Base-by-base conservation (phyloP, 2,113 vertebrate species). In the Dipodomys spectabilis region DNA sequence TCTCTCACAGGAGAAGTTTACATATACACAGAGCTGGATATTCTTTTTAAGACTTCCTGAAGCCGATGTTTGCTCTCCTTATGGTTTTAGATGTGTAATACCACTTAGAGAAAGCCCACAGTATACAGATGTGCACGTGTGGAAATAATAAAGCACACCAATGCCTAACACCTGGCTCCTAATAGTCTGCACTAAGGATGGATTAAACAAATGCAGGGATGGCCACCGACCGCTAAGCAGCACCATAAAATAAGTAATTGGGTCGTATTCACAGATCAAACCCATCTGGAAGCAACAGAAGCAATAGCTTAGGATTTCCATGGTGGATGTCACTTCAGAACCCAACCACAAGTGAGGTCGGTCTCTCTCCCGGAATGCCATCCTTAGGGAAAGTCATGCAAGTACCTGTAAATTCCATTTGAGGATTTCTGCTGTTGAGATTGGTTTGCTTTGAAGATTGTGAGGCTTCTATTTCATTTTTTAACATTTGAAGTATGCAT, bases 51-150 rank as follows among this genome's bases (percentile, higher is more conserved):
- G 88, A 93, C 82, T 92, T 96, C 88, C 85, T 82, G 85, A 94
- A 82, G 90, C 85, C 92, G 93, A 85, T 75, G 49, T 94, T 93
- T 92, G 65, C 92, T 82, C 90, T 95, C 88, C 95, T 96, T 92
- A 79, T 32, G 80, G 44, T 91, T 96, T 94, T 95, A 88, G 90
- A 77, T 88, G 82, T 75, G 82, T 67, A 60, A n/a, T 72, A 60
- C 91, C 86, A 90, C 68, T 79, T 90, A 65, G 81, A 90, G 91
- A 91, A 96, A 87, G 80, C 79, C 79, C 67, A 32, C 69, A 74
- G 74, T 90, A 62, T 94, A 71, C 90, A 92, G 90, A 60, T 49
- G 64, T 87, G 74, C 22, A 82, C 64, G 73, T 89, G 35, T 81
- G 83, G 83, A 92, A 93, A 87, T 82, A 87, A 86, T 94, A 86